Evolutionary conservation across 2,113 vertebrate species (phyloP).

Genomic region (Nesoenas mayeri): DNA sequence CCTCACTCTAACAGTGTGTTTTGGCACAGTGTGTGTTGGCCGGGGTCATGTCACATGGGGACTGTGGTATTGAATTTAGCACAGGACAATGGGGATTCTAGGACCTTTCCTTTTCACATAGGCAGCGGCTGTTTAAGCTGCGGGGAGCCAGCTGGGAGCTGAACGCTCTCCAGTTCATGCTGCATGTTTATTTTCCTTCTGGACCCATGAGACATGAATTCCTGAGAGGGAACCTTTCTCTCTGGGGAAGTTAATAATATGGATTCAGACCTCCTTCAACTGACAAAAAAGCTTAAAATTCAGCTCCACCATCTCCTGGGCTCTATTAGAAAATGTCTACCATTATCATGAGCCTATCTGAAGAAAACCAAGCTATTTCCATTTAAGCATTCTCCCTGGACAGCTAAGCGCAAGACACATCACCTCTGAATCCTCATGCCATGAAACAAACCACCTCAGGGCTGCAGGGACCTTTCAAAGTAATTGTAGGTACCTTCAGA

Average conservation of each 20-base stretch:
- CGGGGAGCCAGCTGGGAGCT: background rate
- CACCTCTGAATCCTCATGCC: background rate
- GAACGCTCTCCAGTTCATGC: background rate
- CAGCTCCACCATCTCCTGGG: background rate
- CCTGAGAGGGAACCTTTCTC: background rate
- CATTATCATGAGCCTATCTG: background rate
- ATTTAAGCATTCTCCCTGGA: background rate
- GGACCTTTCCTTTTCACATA: background rate
- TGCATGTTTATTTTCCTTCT: background rate
- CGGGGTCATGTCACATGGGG: background rate
- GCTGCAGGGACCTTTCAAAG: background rate
- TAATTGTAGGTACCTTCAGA: background rate
- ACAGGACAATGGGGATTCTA: slow-evolving; percentile 1
- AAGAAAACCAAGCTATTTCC: background rate
- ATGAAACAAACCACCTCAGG: background rate
- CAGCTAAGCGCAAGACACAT: background rate
- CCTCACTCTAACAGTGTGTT: background rate
- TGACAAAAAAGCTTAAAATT: background rate
- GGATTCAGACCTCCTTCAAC: background rate
- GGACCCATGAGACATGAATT: background rate
- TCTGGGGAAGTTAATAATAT: background rate
- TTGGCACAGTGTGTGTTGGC: background rate
- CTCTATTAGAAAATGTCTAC: background rate
- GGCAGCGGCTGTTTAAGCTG: background rate
- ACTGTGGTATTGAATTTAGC: background rate